Evolutionary conservation across 2,888 invertebrate species (phyloP), one percentile per base, ranked within the genome.

Genomic region (Catocala nupta): DNA sequence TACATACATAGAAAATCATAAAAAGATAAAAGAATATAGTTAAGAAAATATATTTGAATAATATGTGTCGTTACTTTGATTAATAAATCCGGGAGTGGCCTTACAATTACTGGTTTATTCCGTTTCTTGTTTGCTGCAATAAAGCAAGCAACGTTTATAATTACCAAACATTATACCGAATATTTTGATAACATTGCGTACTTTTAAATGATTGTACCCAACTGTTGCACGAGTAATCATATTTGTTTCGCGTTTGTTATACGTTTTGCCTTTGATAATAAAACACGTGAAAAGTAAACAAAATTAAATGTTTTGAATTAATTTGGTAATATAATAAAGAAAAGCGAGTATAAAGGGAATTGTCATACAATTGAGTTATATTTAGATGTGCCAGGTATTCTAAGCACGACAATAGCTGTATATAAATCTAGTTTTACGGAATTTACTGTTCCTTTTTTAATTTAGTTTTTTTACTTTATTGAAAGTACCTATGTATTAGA

Each of bases 251-350:
- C 39, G 47, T 59, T 59, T 36, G 39, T 56, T 33, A 36, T 39
- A 33, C 44, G 11, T 50, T 50, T 43, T 45, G 25, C 25, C 25
- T 1, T 25, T 49, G 42, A 50, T 49, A 55, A 42, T 39, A 36
- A 42, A 42, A 54, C 54, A 45, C 12, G 47, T 54, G 25, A 49
- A 49, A 49, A 25, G 49, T 49, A 49, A 25, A 2, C 39, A 13
- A 13, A 44, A 34, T 12, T 6, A 9, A 52, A 58, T 58, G 58
- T 52, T 51, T 58, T 42, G 16, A 48, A 33, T 39, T 25, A 49
- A 53, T 53, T 54, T 59, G 25, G 34, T 72, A 69, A 58, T 67
- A 68, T 52, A 74, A 70, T 62, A 33, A 39, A 36, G 45, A 55
- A 33, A 7, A 34, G 34, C 33, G 44, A 34, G 44, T 44, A 42